Base-by-base conservation (phyloP, 2,888 invertebrate species). In the Calameuta pallipes region DNA sequence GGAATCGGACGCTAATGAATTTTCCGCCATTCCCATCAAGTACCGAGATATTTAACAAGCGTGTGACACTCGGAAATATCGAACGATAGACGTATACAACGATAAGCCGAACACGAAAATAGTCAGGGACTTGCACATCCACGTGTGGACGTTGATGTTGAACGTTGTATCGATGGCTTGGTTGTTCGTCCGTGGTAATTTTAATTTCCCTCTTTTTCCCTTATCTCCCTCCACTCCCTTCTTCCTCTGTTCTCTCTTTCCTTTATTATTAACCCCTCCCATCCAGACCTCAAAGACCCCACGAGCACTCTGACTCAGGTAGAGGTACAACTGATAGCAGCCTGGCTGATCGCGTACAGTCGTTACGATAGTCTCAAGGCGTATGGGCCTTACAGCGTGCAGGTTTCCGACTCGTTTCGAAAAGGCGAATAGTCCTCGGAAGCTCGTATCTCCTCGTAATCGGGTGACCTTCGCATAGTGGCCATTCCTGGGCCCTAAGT, bases 391-490 rank as follows among this genome's bases (percentile, higher is more conserved):
- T 31, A 31, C 13, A 13, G 71, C 71, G 31, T 34, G 71, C 31
- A 71, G 23, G 31, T 71, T 70, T 71, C 34, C 71, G 71, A 71
- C 31, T 34, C 12, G 9, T 71, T 71, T 71, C 71, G 13, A 71
- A 71, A 71, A 71, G 34, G 71, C 71, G 71, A 34, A 71, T 71
- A 71, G 71, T 37, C 74, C 74, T 74, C 74, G 36, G 36, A 74
- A 34, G 35, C 30, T 77, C 80, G 74, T 81, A 83, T 82, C 83
- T 81, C 79, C 85, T 87, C 87, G 89, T 90, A 90, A 90, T 90
- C 89, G 84, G 83, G 82, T 84, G 89, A 88, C 90, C 90, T 90
- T 91, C 90, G 89, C 90, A 90, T 90, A 90, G 89, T 87, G 87
- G 85, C 87, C 90, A 88, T 90, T 90, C 90, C 87, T 86, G 88